Percentiles rank a stretch among this genome's conserved stretches.
These are phyloP conservation scores for Neotoma lepida DNA, from an alignment of 2,113 vertebrate species.

Conservation along the genomic window DNA sequence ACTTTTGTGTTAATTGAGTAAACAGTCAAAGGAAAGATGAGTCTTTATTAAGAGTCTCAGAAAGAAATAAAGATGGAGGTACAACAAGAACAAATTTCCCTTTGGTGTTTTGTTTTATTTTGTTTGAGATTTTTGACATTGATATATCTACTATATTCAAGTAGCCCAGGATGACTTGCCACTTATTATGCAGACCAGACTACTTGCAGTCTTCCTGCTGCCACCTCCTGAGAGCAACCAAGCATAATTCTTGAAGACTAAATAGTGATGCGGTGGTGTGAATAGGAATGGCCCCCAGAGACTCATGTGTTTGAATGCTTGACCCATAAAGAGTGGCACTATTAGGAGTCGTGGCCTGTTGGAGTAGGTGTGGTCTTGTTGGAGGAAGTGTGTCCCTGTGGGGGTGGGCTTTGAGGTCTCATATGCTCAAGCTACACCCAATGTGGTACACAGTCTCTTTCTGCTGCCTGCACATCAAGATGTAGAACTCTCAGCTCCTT, in stretches of 20 bases:
- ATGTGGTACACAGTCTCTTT: neutral
- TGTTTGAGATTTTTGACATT: neutral
- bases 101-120: neutral
- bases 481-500: neutral
- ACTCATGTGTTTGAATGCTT: neutral
- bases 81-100: neutral
- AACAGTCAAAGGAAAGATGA: neutral
- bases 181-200: neutral
- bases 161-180: neutral
- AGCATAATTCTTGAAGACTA: neutral
- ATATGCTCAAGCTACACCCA: neutral
- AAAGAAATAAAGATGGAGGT: slow-evolving; percentile 19
- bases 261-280: neutral
- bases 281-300: neutral
- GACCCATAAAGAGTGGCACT: too few relatives aligned
- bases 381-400: neutral
- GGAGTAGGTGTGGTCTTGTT: neutral
- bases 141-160: neutral
- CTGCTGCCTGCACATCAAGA: neutral
- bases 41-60: neutral
- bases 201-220: neutral
- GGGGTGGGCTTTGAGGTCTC: neutral
- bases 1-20: neutral
- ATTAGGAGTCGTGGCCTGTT: neutral
- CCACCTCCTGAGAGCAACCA: neutral